Conservation (phyloP, 2,113 vertebrate genomes). For the Phocoena phocoena region DNA sequence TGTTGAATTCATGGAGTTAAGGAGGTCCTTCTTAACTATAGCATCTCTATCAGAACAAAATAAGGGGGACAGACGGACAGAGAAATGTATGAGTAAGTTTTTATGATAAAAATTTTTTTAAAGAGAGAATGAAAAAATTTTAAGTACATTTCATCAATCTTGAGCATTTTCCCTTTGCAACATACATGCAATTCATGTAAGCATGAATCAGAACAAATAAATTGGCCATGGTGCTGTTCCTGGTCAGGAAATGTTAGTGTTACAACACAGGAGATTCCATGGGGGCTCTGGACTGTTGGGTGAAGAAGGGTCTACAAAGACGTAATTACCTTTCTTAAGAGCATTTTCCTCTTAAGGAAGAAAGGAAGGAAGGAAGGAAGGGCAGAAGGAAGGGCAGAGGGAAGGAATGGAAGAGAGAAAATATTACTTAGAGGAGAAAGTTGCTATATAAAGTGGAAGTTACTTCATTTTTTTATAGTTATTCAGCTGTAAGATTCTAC, state of each 20-base stretch:
- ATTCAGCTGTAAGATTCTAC: background rate
- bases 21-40: background rate
- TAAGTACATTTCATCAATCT: background rate
- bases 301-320: background rate
- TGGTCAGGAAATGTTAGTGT: background rate
- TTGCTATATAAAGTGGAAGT: background rate
- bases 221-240: too few relatives aligned
- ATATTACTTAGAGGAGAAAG: background rate
- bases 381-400: fast-evolving
- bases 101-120: background rate
- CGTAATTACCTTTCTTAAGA: background rate
- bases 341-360: background rate
- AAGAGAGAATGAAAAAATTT: background rate
- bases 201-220: background rate
- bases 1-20: background rate
- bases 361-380: too few relatives aligned
- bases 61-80: background rate
- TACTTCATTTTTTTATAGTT: background rate
- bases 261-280: background rate
- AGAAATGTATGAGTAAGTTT: background rate
- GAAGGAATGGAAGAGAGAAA: fast-evolving
- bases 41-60: background rate
- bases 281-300: background rate
- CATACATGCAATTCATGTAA: background rate
- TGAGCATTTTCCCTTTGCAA: background rate